These are phyloP conservation scores for Telmatochromis bifrenatus DNA, from an alignment of 2,113 vertebrate species.

Conservation along the genomic window DNA sequence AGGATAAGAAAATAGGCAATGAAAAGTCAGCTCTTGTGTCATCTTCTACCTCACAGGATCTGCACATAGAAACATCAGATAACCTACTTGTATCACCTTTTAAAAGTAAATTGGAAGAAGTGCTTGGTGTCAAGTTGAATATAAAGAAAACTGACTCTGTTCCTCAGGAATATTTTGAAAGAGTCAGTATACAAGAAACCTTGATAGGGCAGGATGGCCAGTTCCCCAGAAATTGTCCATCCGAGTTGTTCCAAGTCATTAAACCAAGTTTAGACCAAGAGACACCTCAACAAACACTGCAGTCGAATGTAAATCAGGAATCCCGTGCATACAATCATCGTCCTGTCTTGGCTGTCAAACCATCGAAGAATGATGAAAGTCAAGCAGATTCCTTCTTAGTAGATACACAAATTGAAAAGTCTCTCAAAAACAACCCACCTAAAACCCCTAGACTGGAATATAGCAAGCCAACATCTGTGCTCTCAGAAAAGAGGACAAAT, in stretches of 20 bases:
- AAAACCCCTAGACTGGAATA: not conserved
- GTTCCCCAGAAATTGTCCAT: not conserved
- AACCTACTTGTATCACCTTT: not conserved
- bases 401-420: not conserved
- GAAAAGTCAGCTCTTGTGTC: not conserved
- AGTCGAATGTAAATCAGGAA: not conserved
- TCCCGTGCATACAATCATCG: not conserved
- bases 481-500: not conserved
- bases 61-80: not conserved
- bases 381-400: not conserved
- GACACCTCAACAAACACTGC: not conserved
- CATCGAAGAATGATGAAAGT: conserved; percentile 31
- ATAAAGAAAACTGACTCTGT: not conserved
- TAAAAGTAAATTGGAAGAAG: not conserved
- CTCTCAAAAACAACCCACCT: not conserved
- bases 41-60: not conserved
- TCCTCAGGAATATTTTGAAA: not conserved
- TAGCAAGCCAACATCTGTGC: not conserved
- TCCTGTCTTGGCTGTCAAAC: conserved; percentile 37
- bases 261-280: not conserved
- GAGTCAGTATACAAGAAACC: not conserved
- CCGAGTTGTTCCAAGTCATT: not conserved
- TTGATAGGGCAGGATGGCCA: not conserved
- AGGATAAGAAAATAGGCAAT: not conserved
- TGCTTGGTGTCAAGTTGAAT: not conserved